phyloP scores from a whole-genome alignment of 2,888 invertebrate genomes.

The Leptinotarsa tumamoca region DNA sequence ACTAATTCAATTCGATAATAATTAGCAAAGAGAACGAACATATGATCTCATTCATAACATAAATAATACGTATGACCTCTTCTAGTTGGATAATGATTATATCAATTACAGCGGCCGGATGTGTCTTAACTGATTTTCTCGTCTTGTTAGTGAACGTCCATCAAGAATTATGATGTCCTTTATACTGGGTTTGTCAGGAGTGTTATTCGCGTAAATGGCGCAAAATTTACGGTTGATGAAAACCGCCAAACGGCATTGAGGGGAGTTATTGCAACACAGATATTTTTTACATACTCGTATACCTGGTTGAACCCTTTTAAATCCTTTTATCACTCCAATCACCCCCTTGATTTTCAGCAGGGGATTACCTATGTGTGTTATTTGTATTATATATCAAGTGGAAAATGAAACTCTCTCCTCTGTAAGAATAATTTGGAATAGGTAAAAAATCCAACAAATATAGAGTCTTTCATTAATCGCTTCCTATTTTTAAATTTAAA shows the following conservation, averaged over 20 bases:
- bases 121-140: conserved; percentile 42
- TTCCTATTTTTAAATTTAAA: too few relatives aligned
- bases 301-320: not conserved
- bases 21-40: conserved; percentile 42
- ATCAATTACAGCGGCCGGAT: conserved; percentile 51
- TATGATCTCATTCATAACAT: conserved; percentile 47
- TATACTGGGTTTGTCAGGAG: not conserved
- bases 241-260: not conserved
- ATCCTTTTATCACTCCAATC: not conserved
- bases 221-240: not conserved
- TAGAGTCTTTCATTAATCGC: too few relatives aligned
- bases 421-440: not conserved
- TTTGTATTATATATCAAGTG: not conserved
- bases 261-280: not conserved
- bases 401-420: not conserved
- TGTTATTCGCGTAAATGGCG: not conserved
- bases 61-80: conserved; percentile 44
- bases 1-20: conserved; percentile 34
- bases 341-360: not conserved
- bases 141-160: conserved; percentile 39
- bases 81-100: conserved; percentile 45
- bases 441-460: too few relatives aligned
- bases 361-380: not conserved
- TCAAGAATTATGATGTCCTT: conserved; percentile 11
- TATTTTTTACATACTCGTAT: not conserved